Base-by-base conservation (phyloP, 2,888 invertebrate genomes). In the Frankliniella fusca region DNA sequence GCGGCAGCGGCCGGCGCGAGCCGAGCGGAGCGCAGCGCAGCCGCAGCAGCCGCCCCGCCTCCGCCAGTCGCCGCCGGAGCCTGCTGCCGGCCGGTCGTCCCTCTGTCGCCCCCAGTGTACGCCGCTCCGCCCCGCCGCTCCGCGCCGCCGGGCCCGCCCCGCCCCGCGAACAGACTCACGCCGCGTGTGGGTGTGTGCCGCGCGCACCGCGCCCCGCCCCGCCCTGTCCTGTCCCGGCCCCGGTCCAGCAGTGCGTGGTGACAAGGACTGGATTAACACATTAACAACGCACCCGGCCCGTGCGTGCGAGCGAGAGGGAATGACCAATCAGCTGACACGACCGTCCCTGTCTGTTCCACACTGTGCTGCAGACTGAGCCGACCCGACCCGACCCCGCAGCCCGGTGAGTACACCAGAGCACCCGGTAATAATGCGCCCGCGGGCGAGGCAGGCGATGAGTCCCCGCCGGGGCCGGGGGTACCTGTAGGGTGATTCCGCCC, bases 41-140 rank as follows among this genome's bases (percentile, higher is more conserved):
- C 61, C 54, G 15, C 54, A 54, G 54, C n/a, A n/a, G 54, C 54
- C 54, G 61, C 61, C 18, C 15, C 15, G 61, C 61, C 61, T 8
- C 61, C 61, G 23, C 70, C 23, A 76, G 70, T 76, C 70, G 70
- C 70, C 10, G 70, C 70, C 27, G 70, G 70, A 23, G 70, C 70
- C 23, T 27, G 23, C 23, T 8, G 70, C 70, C 70, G 70, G 70
- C 70, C 12, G 27, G 70, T 76, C 70, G 23, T 27, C 23, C 23
- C 38, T 3, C 23, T 10, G 27, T 23, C 70, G 27, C 70, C 70
- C 5, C 54, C 18, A 12, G 0, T 20, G 15, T 20, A 54, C 54
- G 54, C 54, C 15, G 10, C 8, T 12, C 70, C 23, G 70, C 23
- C 10, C 70, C 12, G 70, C 27, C 3, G n/a, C n/a, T n/a, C n/a